Conservation (phyloP, 2,797 vertebrate species). For the Thripadectes ignobilis region DNA sequence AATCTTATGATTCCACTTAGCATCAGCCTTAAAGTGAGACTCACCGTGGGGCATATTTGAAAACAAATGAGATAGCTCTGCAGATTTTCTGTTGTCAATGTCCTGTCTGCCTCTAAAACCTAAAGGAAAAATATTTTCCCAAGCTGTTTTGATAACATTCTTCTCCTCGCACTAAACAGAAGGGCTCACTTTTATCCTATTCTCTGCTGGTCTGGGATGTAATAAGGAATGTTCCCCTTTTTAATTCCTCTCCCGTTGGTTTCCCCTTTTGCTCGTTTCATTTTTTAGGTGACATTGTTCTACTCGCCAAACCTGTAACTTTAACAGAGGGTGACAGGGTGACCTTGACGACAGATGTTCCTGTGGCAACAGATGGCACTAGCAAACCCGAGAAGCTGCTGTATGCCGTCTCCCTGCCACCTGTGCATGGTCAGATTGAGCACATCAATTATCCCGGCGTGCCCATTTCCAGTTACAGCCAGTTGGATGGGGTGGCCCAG, state of each 20-base stretch:
- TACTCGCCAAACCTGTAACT: conserved; percentile 84
- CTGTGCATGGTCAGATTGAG: conserved; percentile 89
- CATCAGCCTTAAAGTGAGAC: neutral
- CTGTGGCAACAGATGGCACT: conserved; percentile 88
- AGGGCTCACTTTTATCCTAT: neutral
- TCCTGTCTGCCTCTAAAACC: neutral
- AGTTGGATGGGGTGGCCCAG: conserved; percentile 90
- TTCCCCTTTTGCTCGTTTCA: neutral
- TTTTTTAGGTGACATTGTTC: conserved; percentile 85
- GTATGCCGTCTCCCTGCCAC: conserved; percentile 83
- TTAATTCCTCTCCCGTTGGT: neutral
- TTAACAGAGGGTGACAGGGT: conserved; percentile 91
- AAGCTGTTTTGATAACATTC: neutral
- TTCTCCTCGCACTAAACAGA: neutral
- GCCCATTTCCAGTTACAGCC: conserved; percentile 83
- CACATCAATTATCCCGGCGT: conserved; percentile 83
- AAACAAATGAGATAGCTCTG: neutral
- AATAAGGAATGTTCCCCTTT: conserved; percentile 3
- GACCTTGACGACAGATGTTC: conserved; percentile 91
- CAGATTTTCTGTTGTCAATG: conserved; percentile 26
- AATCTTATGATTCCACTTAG: neutral
- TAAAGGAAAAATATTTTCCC: conserved; percentile 7
- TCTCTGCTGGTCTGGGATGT: neutral
- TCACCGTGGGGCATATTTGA: neutral
- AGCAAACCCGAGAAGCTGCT: conserved; percentile 88